Evolutionary conservation across 1,140 invertebrate genomes (phyloP), one percentile per base, ranked within the genome.

Genomic region (Orius laevigatus): DNA sequence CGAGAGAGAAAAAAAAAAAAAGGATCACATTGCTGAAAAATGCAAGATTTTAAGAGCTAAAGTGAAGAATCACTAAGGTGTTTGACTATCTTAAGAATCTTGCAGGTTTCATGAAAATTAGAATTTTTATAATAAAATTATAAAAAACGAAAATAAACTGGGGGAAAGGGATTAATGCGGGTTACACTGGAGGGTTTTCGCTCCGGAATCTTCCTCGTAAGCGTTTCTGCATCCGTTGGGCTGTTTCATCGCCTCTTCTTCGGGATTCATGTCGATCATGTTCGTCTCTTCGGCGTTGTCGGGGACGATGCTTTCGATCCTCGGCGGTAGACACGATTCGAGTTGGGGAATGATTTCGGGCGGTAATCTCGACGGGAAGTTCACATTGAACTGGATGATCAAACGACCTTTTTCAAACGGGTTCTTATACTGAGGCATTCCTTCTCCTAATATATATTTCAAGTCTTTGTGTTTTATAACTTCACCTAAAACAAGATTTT

Each of bases 401-500:
- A 98, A 72, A 50, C 81, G 79, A 33, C 96, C 96, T 60, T 91
- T 94, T 58, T 95, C 91, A 63, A 94, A 90, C 36, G 93, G 93
- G 72, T 95, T 93, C 61, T 89, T 90, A 62, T 93, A 91, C 49
- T 82, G 76, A 0, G 96, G 96, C 96, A 99, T 98, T 49, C 81
- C 82, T 54, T 62, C 59, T 31, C 54, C 55, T 50, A 83, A 56
- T 38, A 99, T 76, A 65, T 80, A 90, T 66, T 94, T 96, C 8
- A 95, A 71, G 56, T 91, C 87, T 52, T 80, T 84, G 62, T 92
- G 85, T 61, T 93, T 92, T 6, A 79, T 72, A 10, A 84, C 73
- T 64, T 83, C 78, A 52, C 81, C 80, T 76, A 58, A 46, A 65
- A 62, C 41, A 36, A 48, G 49, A 12, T 40, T n/a, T n/a, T n/a